Evolutionary conservation across 23 tunicate genomes (phyloP), one percentile per base, ranked within the genome.

Genomic region (Diplosoma virens): DNA sequence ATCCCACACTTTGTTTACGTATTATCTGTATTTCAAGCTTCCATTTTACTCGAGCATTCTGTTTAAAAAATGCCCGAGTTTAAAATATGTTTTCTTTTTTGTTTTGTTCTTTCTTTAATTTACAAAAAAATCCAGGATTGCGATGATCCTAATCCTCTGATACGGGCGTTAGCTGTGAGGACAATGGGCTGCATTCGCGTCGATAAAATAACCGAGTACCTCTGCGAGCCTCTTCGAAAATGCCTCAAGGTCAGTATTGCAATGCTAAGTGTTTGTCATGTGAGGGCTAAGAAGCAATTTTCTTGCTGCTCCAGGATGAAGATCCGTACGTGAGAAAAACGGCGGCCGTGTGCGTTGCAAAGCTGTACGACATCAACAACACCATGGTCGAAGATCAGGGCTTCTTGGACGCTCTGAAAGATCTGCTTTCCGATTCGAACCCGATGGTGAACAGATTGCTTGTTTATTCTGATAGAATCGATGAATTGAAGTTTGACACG

Each of bases 171-270:
- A 20, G 99, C 99, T 66, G 99, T 94, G 17, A 83, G 99, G 0
- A 94, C 99, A 56, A 94, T 94, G 99, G 99, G 99, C 17, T 94
- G 99, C 68, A 94, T 94, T 32, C 47, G 99, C 45, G 99, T 94
- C 59, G 99, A 94, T 21, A 94, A 94, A 75, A 94, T 94, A 50
- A 94, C 99, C n/a, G 99, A 94, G 30, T 94, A 94, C 47, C 63
- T 94, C 67, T 94, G 99, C 45, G 99, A 94, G 52, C 99, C 99
- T 20, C 75, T 94, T 32, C 54, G 99, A 28, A 94, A 94, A 77
- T 94, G 99, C 68, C 77, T 94, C 36, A 94, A 94, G 81, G 90
- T 84, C n/a, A n/a, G n/a, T n/a, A n/a, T n/a, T n/a, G n/a, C n/a
- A n/a, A n/a, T n/a, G n/a, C n/a, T n/a, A n/a, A n/a, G n/a, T n/a